Conservation (phyloP, 2,113 vertebrate species). For the Pao palembangensis region DNA sequence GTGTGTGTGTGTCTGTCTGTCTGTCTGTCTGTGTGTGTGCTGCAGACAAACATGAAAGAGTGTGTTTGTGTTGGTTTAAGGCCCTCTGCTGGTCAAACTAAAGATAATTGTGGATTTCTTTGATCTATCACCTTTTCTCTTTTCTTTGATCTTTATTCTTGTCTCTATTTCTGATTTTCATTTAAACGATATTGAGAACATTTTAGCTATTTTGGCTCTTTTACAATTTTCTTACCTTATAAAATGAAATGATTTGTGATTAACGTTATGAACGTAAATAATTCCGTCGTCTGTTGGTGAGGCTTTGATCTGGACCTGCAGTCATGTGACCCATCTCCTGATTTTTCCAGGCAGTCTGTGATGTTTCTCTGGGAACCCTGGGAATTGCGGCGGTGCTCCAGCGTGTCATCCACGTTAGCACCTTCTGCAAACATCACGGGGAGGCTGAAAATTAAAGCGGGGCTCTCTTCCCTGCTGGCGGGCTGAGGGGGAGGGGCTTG, state of each 20-base stretch:
- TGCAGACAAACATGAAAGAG: constrained; percentile 1
- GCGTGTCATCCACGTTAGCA: constrained; percentile 60
- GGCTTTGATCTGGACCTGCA: too few species aligned
- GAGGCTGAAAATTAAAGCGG: constrained; percentile 77
- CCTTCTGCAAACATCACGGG: constrained; percentile 67
- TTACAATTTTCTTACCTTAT: too few species aligned
- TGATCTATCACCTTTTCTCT: background rate
- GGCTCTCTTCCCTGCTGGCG: constrained; percentile 70
- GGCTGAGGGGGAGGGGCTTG: constrained; percentile 15
- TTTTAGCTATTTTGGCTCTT: too few species aligned
- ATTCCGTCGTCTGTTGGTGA: too few species aligned
- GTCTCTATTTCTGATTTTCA: background rate
- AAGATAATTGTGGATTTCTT: background rate
- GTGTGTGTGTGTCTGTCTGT: constrained; percentile 5
- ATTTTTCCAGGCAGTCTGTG: too few species aligned
- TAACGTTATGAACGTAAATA: too few species aligned
- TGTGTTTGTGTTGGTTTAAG: constrained; percentile 7
- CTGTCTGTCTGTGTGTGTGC: constrained; percentile 16
- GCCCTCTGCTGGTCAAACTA: constrained; percentile 43
- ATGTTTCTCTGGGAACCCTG: constrained; percentile 5
- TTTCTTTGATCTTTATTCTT: background rate
- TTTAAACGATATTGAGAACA: too few species aligned
- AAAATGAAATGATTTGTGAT: too few species aligned
- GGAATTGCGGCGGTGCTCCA: constrained; percentile 27
- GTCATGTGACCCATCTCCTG: too few species aligned